Conservation (phyloP, 2,797 vertebrate genomes). For the Platalea minor region DNA sequence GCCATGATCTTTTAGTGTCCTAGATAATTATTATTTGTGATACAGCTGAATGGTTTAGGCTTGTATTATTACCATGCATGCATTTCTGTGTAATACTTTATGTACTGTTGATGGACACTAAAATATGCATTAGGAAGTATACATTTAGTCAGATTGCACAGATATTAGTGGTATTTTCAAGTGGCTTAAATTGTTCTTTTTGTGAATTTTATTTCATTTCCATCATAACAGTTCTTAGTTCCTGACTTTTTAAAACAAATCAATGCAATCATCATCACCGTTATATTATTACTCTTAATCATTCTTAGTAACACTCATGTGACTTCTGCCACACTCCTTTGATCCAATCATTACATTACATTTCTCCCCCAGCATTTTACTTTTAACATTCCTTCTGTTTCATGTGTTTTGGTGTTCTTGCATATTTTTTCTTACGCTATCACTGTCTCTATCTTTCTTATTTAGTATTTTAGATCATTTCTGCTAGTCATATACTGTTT, state of each 20-base stretch:
- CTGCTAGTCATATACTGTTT: not conserved
- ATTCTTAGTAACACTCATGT: conserved; percentile 5
- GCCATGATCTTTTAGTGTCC: conserved; percentile 73
- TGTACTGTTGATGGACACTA: conserved; percentile 40
- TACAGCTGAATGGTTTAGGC: conserved; percentile 57
- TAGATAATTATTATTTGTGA: conserved; percentile 72
- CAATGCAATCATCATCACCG: not conserved
- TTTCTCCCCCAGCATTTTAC: conserved; percentile 9
- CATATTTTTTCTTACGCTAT: not conserved
- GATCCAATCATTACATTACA: not conserved
- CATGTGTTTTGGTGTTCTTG: not conserved
- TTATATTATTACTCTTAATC: conserved; percentile 25
- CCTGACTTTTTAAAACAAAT: not conserved
- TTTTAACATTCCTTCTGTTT: not conserved
- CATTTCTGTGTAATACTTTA: conserved; percentile 39
- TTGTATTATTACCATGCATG: conserved; percentile 41
- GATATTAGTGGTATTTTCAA: conserved; percentile 4
- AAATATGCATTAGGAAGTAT: conserved; percentile 40
- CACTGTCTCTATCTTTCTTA: not conserved
- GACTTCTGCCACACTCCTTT: not conserved
- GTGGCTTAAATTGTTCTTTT: not conserved
- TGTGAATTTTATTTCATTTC: not conserved
- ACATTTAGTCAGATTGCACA: conserved; percentile 10
- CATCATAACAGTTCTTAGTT: not conserved
- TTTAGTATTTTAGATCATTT: not conserved